Percentiles rank a stretch among this genome's conserved stretches.
phyloP scores from a whole-genome alignment of 2,113 vertebrate genomes.

The Grus americana region DNA sequence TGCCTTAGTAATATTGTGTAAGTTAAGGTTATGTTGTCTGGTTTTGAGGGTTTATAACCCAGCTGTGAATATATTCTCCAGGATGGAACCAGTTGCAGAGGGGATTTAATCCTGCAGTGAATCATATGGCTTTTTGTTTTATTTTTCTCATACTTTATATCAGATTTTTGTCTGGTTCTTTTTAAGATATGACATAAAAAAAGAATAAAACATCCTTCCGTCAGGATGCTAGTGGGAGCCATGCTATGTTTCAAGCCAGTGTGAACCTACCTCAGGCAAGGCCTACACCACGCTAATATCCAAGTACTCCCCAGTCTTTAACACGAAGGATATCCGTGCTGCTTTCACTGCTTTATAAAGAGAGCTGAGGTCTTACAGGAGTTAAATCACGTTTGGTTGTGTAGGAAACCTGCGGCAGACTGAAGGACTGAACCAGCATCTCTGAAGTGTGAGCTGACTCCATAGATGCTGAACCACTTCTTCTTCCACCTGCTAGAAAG shows the following conservation, averaged over 20 bases:
- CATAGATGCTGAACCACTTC: background rate
- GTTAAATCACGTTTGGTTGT: background rate
- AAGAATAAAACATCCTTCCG: background rate
- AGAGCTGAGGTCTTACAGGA: background rate
- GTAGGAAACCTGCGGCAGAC: background rate
- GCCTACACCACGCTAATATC: background rate
- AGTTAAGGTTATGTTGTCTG: conserved; percentile 49
- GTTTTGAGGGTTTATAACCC: conserved; percentile 35
- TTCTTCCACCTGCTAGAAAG: background rate
- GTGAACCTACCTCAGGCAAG: background rate
- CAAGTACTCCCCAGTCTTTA: background rate
- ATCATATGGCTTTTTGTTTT: background rate
- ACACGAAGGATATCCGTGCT: background rate
- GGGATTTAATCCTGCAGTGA: background rate
- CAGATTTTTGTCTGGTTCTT: background rate
- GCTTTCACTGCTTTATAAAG: background rate
- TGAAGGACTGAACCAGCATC: background rate
- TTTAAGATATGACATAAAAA: background rate
- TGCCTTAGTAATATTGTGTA: conserved; percentile 1
- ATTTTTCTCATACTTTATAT: background rate
- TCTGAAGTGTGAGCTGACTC: background rate
- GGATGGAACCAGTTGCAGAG: background rate
- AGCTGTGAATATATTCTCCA: conserved; percentile 19
- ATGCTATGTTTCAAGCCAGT: background rate
- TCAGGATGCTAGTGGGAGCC: background rate